Evolutionary conservation across 1,140 invertebrate species (phyloP).

Genomic region (Papilio aristodemus): DNA sequence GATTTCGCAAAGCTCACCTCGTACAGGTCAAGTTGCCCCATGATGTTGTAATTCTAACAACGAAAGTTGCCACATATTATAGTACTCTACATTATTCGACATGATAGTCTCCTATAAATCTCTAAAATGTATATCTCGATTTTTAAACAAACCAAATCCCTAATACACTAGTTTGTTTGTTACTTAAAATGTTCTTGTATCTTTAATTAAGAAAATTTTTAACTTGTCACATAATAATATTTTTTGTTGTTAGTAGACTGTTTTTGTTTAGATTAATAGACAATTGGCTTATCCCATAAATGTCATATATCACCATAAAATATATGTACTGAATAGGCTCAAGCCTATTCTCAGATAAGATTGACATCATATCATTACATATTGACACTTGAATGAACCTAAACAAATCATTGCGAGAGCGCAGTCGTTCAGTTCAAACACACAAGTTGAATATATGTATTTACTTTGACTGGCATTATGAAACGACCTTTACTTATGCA

Average conservation of each 20-base stretch:
- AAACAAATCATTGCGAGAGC: constrained; percentile 19
- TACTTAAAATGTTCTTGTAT: too few species aligned
- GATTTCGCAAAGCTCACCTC: constrained; percentile 30
- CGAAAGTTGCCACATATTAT: constrained; percentile 27
- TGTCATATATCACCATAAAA: background rate
- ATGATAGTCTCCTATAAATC: constrained; percentile 26
- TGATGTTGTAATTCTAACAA: constrained; percentile 41
- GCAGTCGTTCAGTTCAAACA: constrained; percentile 20
- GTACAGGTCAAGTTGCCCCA: constrained; percentile 44
- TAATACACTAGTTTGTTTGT: too few species aligned
- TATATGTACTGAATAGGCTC: background rate
- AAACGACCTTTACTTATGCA: constrained; percentile 27
- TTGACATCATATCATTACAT: constrained; percentile 24
- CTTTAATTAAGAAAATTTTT: too few species aligned
- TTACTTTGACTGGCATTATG: constrained; percentile 14
- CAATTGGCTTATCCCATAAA: background rate
- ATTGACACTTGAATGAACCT: constrained; percentile 15
- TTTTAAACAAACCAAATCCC: too few species aligned
- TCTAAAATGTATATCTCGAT: background rate
- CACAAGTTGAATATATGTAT: constrained; percentile 15
- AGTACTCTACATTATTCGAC: constrained; percentile 22
- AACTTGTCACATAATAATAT: too few species aligned
- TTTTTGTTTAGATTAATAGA: background rate
- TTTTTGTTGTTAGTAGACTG: too few species aligned
- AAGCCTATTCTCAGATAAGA: constrained; percentile 8